Percentiles rank a stretch among this genome's conserved stretches.
These are phyloP conservation scores for Zelleria hepariella DNA, from an alignment of 2,888 invertebrate genomes.

Conservation along the genomic window DNA sequence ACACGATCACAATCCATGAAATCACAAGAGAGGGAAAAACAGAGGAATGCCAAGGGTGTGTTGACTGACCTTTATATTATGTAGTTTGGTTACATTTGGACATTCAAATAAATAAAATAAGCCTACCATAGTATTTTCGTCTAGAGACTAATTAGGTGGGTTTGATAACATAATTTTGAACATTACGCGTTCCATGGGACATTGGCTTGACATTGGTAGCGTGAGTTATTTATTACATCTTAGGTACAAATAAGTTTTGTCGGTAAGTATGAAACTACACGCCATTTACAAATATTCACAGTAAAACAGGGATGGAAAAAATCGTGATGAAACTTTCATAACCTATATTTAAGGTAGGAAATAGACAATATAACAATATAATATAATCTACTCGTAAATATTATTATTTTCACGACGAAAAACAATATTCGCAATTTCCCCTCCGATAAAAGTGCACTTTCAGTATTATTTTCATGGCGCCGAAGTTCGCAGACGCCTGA, in stretches of 20 bases:
- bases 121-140: neutral
- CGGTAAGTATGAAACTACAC: no score
- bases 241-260: neutral
- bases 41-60: no score
- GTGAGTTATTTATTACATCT: neutral
- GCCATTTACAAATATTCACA: no score
- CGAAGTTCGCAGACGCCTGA: conserved; percentile 8
- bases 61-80: no score
- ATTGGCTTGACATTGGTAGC: neutral
- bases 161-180: neutral
- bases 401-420: no score
- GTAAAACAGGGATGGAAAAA: no score
- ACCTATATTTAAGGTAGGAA: no score
- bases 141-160: neutral
- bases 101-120: neutral
- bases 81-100: neutral
- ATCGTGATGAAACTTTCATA: no score
- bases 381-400: no score
- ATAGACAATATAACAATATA: no score
- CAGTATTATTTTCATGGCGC: conserved; percentile 10
- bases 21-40: no score
- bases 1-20: no score
- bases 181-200: neutral
- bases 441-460: neutral
- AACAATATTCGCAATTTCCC: neutral